Percentiles rank a stretch among this genome's conserved stretches.
These are phyloP conservation scores for Drosophila nigrodunni DNA, from an alignment of 1,140 invertebrate genomes.

Conservation along the genomic window DNA sequence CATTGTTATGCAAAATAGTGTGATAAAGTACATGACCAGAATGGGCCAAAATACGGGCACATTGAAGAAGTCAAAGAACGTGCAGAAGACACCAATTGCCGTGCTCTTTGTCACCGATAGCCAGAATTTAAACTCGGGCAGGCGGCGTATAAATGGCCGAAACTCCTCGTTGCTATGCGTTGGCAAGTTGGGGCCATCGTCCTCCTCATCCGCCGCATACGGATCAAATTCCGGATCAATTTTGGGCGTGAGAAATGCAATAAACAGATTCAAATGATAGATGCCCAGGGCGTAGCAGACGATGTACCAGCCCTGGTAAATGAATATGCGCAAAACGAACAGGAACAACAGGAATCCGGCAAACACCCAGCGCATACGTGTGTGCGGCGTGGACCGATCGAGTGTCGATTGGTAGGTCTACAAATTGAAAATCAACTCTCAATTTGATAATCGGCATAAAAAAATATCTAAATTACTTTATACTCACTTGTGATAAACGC, in stretches of 20 bases:
- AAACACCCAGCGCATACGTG: slow-evolving; percentile 86
- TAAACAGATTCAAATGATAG: slow-evolving; percentile 99
- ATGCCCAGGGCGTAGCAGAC: slow-evolving; percentile 99
- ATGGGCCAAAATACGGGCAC: slow-evolving; percentile 99
- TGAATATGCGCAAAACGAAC: slow-evolving; percentile 87
- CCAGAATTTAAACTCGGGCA: slow-evolving; percentile 99
- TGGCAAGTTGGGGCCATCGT: slow-evolving; percentile 96
- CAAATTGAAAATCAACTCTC: not conserved
- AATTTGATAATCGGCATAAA: not conserved
- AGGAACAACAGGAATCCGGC: slow-evolving; percentile 86
- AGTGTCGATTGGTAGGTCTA: slow-evolving; percentile 87
- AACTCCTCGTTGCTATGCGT: slow-evolving; percentile 98
- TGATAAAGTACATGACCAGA: slow-evolving; percentile 99
- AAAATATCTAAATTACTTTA: slow-evolving; percentile 15
- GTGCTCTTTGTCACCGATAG: slow-evolving; percentile 98
- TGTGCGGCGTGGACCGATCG: slow-evolving; percentile 89
- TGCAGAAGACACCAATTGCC: slow-evolving; percentile 95
- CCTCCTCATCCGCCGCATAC: slow-evolving; percentile 89
- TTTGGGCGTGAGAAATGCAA: slow-evolving; percentile 99
- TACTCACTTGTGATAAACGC: slow-evolving; percentile 77
- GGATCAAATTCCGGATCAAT: slow-evolving; percentile 98
- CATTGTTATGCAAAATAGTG: slow-evolving; percentile 99
- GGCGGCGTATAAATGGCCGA: slow-evolving; percentile 97
- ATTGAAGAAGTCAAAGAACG: slow-evolving; percentile 99
- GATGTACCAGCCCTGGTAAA: slow-evolving; percentile 98